Evolutionary conservation across 2,113 vertebrate genomes (phyloP).

Genomic region (Ranitomeya variabilis): DNA sequence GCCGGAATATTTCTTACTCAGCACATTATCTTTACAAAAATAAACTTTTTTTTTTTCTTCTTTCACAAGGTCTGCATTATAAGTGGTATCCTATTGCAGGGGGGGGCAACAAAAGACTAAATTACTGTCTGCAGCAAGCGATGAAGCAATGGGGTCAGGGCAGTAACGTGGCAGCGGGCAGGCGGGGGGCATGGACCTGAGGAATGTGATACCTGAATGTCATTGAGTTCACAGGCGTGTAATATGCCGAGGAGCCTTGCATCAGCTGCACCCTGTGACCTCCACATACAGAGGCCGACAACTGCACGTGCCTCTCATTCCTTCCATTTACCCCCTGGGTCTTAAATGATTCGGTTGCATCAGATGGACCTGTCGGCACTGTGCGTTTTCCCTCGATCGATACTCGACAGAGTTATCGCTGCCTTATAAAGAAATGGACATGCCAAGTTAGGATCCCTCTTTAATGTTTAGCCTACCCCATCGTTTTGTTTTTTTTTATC

Average conservation of each 20-base stretch:
- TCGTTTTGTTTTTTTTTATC: not conserved
- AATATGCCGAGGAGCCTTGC: constrained; percentile 10
- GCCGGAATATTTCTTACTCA: not conserved
- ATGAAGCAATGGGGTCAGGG: not conserved
- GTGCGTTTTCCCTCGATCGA: not conserved
- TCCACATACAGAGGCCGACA: not conserved
- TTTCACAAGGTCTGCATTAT: too few relatives aligned
- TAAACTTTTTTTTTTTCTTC: not conserved
- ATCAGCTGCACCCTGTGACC: constrained; percentile 7
- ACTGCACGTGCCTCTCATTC: not conserved
- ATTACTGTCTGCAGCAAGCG: not conserved
- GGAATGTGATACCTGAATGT: constrained; percentile 11
- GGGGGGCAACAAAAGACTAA: too few relatives aligned
- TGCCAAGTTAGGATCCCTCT: not conserved
- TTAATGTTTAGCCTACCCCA: not conserved
- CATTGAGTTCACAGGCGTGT: constrained; percentile 14
- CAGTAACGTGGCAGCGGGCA: not conserved
- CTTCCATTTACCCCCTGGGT: not conserved
- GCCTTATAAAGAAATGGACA: not conserved
- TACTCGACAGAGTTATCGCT: not conserved
- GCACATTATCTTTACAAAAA: not conserved
- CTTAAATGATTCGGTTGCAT: not conserved
- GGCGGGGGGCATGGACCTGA: not conserved
- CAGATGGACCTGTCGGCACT: not conserved
- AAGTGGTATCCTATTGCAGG: too few relatives aligned